Evolutionary conservation across 2,113 vertebrate genomes (phyloP).

Genomic region (Tursiops truncatus): DNA sequence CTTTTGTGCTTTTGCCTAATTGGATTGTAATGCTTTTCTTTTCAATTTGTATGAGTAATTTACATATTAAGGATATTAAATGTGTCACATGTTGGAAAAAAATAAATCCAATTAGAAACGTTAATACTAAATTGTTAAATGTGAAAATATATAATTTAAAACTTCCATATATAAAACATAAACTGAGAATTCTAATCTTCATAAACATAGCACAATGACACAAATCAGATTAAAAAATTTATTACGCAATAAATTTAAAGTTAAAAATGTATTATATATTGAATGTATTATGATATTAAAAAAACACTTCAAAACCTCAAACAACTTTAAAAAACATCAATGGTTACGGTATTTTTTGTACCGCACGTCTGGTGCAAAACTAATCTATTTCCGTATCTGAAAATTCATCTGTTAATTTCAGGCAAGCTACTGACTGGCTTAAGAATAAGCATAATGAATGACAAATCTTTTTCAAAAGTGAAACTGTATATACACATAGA

Average conservation of each 20-base stretch:
- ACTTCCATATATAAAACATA: neutral
- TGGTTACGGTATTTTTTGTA: neutral
- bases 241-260: neutral
- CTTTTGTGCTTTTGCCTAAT: neutral
- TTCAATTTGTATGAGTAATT: neutral
- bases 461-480: neutral
- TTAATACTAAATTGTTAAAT: neutral
- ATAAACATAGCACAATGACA: neutral
- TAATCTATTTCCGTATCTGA: neutral
- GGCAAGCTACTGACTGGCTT: neutral
- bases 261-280: neutral
- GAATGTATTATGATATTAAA: neutral
- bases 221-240: neutral
- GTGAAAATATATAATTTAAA: neutral
- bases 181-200: neutral
- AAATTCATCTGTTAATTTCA: conserved; percentile 3
- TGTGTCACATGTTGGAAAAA: neutral
- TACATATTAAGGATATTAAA: neutral
- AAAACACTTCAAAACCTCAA: neutral
- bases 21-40: neutral
- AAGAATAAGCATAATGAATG: neutral
- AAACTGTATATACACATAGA: neutral
- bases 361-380: neutral
- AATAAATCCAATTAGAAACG: neutral
- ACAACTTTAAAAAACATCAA: neutral